Evolutionary conservation across 2,888 invertebrate species (phyloP).

Genomic region (Hirtodrosophila cameraria): DNA sequence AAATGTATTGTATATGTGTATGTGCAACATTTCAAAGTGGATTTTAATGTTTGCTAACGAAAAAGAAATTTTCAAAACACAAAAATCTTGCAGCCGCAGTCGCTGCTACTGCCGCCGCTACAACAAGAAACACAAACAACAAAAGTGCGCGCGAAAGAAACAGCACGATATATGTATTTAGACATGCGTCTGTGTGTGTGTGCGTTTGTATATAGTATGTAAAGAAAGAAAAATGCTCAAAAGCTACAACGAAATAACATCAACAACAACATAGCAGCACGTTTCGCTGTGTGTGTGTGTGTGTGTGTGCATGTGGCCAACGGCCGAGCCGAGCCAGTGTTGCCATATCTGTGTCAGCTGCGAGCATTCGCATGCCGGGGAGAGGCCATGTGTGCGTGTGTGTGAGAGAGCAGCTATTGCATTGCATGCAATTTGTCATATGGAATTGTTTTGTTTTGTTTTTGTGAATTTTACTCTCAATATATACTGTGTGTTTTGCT

Average conservation of each 20-base stretch:
- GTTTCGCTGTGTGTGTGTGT: slow-evolving; percentile 38
- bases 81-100: slow-evolving; percentile 27
- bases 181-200: background rate
- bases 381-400: slow-evolving; percentile 4
- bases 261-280: slow-evolving; percentile 44
- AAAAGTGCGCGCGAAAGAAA: slow-evolving; percentile 56
- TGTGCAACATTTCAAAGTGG: no score
- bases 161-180: slow-evolving; percentile 32
- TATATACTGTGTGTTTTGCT: no score
- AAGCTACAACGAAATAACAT: slow-evolving; percentile 43
- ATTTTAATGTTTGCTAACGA: background rate
- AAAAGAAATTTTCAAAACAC: slow-evolving; percentile 44
- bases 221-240: slow-evolving; percentile 22
- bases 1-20: background rate
- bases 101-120: slow-evolving; percentile 27
- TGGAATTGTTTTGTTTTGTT: background rate
- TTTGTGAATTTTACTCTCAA: no score
- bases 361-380: slow-evolving; percentile 45
- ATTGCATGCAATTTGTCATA: background rate
- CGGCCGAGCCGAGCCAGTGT: slow-evolving; percentile 48
- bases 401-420: background rate
- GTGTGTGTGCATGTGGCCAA: slow-evolving; percentile 21
- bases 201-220: background rate
- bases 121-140: slow-evolving; percentile 43
- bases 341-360: slow-evolving; percentile 65